These are phyloP conservation scores for Cerastis rubricosa DNA, from an alignment of 2,888 invertebrate species.

Conservation along the genomic window DNA sequence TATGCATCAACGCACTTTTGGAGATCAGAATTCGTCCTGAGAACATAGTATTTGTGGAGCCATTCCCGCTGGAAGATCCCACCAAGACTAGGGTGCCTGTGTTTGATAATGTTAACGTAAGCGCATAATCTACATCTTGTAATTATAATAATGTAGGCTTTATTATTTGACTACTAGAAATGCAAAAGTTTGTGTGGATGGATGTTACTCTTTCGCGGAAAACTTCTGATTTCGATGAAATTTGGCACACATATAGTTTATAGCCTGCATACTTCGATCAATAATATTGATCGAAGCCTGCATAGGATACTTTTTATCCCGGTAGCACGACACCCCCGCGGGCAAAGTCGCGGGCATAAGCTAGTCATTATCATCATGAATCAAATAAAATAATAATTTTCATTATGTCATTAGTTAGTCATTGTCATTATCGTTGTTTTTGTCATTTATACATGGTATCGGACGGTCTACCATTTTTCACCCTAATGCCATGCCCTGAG, in stretches of 20 bases:
- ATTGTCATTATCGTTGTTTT: too few relatives aligned
- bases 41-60: slow-evolving; percentile 91
- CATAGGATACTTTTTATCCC: background rate
- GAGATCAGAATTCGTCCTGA: slow-evolving; percentile 90
- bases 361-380: too few relatives aligned
- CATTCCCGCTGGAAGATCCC: slow-evolving; percentile 82
- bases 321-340: background rate
- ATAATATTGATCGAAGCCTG: too few relatives aligned
- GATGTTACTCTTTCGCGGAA: background rate
- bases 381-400: too few relatives aligned
- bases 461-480: too few relatives aligned
- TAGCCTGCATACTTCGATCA: too few relatives aligned
- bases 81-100: slow-evolving; percentile 78
- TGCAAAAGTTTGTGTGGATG: background rate
- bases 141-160: background rate
- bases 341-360: background rate
- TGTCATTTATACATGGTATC: too few relatives aligned
- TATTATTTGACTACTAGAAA: background rate
- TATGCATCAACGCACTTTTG: slow-evolving; percentile 92
- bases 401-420: too few relatives aligned
- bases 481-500: too few relatives aligned
- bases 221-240: background rate
- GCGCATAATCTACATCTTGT: slow-evolving; percentile 53
- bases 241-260: background rate
- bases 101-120: slow-evolving; percentile 82